These are phyloP conservation scores for Cheilosia vulpina DNA, from an alignment of 2,888 invertebrate genomes.

Conservation along the genomic window DNA sequence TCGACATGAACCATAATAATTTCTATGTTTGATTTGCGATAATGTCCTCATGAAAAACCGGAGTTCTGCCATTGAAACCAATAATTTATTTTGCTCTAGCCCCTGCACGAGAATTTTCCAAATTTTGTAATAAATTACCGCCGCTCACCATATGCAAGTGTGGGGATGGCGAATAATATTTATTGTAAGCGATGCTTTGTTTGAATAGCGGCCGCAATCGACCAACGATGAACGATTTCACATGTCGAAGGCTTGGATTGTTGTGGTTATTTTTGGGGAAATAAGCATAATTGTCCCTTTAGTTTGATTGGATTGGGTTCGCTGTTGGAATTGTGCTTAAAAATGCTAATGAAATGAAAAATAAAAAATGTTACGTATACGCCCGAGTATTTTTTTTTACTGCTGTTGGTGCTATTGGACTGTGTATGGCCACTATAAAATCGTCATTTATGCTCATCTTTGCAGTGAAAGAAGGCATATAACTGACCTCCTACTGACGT, in stretches of 20 bases:
- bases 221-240: constrained; percentile 28
- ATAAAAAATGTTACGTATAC: constrained; percentile 11
- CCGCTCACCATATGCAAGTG: too few species aligned
- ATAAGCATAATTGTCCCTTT: background rate
- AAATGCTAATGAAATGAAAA: background rate
- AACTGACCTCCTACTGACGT: too few species aligned
- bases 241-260: constrained; percentile 25
- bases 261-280: background rate
- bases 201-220: constrained; percentile 38
- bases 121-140: constrained; percentile 22
- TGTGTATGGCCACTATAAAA: too few species aligned
- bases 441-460: too few species aligned
- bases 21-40: constrained; percentile 41
- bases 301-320: background rate
- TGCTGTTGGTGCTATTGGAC: background rate
- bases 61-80: constrained; percentile 22
- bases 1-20: constrained; percentile 22
- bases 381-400: background rate
- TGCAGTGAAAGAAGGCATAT: too few species aligned
- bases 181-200: constrained; percentile 27
- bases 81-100: constrained; percentile 40
- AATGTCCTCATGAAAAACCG: constrained; percentile 35
- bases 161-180: background rate
- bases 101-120: constrained; percentile 12
- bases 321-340: background rate